Evolutionary conservation across 2,797 vertebrate genomes (phyloP).

Genomic region (Phaenicophaeus curvirostris): DNA sequence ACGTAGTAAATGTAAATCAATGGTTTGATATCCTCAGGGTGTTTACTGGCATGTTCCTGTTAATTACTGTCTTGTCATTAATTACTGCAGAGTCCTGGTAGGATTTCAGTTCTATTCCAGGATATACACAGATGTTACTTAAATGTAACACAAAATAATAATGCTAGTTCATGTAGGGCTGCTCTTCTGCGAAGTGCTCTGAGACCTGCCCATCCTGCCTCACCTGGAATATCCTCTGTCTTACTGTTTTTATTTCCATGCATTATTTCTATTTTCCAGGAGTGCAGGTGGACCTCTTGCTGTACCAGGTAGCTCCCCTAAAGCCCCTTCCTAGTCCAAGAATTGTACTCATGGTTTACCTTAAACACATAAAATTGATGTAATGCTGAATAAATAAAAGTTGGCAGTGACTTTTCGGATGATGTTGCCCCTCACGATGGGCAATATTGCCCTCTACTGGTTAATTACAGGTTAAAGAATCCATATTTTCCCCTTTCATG

Average conservation of each 20-base stretch:
- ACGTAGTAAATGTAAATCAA: neutral
- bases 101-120: neutral
- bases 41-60: neutral
- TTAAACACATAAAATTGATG: fast-evolving
- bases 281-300: neutral
- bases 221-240: neutral
- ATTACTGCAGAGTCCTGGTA: neutral
- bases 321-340: fast-evolving
- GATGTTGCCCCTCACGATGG: neutral
- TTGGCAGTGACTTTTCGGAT: neutral
- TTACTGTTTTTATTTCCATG: fast-evolving
- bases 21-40: neutral
- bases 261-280: neutral
- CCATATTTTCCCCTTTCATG: neutral
- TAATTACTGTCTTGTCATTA: neutral
- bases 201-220: neutral
- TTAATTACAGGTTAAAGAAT: neutral
- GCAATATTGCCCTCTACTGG: conserved; percentile 70
- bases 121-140: fast-evolving
- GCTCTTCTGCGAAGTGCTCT: neutral
- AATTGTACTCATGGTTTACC: neutral
- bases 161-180: neutral
- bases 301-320: neutral
- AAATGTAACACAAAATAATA: neutral
- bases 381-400: fast-evolving